Conservation (phyloP, 2,888 invertebrate species). For the Fragum whitleyi region DNA sequence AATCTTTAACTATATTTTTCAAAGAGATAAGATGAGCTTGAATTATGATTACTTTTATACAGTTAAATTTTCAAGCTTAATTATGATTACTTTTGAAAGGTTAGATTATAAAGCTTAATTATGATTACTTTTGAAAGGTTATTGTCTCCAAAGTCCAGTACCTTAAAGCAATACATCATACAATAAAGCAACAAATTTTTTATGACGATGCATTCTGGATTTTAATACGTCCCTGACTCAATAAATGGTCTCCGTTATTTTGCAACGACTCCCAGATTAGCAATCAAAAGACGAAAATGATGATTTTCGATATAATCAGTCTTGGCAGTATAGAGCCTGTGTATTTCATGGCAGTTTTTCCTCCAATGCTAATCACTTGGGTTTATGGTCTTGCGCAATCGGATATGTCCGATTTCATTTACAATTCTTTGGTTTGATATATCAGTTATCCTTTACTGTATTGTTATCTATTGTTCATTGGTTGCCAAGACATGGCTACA, state of each 20-base stretch:
- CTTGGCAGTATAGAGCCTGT: slow-evolving; percentile 18
- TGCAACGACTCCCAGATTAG: slow-evolving; percentile 30
- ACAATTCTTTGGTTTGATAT: slow-evolving; percentile 19
- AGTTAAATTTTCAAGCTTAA: too few relatives aligned
- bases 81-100: too few relatives aligned
- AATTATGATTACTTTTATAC: too few relatives aligned
- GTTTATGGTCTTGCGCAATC: slow-evolving; percentile 33
- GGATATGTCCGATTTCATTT: slow-evolving; percentile 30
- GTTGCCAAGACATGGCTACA: too few relatives aligned
- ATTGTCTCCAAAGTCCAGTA: not conserved
- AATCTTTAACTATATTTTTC: too few relatives aligned
- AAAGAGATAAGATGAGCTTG: too few relatives aligned
- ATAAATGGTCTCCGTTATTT: slow-evolving; percentile 28
- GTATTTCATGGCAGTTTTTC: slow-evolving; percentile 17
- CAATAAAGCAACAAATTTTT: slow-evolving; percentile 10
- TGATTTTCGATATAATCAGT: slow-evolving; percentile 34
- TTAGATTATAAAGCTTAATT: too few relatives aligned
- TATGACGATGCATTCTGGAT: slow-evolving; percentile 11
- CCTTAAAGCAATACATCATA: not conserved
- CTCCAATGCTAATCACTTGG: slow-evolving; percentile 18
- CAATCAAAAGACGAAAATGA: slow-evolving; percentile 35
- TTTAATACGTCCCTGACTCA: slow-evolving; percentile 34
- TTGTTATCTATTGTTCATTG: too few relatives aligned
- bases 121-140: too few relatives aligned
- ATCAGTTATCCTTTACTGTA: not conserved